Evolutionary conservation across 2,113 vertebrate genomes (phyloP).

Genomic region (Mesoclemmys tuberculata): DNA sequence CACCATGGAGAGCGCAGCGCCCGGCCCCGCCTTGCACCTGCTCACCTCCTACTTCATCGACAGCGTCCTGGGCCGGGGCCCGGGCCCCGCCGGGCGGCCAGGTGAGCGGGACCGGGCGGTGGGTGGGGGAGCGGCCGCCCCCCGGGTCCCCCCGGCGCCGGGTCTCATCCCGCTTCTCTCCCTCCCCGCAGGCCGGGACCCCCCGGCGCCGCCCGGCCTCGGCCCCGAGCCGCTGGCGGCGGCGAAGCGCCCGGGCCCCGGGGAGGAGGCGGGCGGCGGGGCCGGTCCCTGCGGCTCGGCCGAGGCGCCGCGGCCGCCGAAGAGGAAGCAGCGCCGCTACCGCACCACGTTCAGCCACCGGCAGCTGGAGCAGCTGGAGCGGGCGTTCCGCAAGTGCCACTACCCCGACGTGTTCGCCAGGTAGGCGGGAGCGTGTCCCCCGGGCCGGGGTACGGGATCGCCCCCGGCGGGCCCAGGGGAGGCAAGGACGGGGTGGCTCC

Average conservation of each 20-base stretch:
- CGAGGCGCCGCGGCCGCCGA: neutral
- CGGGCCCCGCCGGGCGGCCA: neutral
- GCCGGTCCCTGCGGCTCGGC: neutral
- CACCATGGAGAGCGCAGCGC: slow-evolving; percentile 64
- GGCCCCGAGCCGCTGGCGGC: neutral
- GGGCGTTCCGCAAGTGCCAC: slow-evolving; percentile 64
- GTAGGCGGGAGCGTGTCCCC: slow-evolving; percentile 50
- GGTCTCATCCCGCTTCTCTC: too few relatives aligned
- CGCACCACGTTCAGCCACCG: slow-evolving; percentile 71
- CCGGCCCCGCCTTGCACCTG: slow-evolving; percentile 43
- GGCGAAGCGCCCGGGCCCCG: neutral
- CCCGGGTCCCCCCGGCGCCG: too few relatives aligned
- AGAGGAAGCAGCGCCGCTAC: slow-evolving; percentile 66
- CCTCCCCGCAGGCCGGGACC: slow-evolving; percentile 14
- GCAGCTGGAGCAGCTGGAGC: slow-evolving; percentile 80
- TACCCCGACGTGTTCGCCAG: slow-evolving; percentile 78
- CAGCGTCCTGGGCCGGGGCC: slow-evolving; percentile 52
- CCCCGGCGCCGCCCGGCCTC: neutral
- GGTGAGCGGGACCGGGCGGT: slow-evolving; percentile 32
- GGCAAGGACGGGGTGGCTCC: too few relatives aligned
- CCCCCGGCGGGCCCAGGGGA: too few relatives aligned
- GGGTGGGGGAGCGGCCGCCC: too few relatives aligned
- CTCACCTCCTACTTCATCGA: slow-evolving; percentile 76
- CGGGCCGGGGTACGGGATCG: neutral
- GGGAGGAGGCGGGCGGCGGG: neutral